phyloP scores from a whole-genome alignment of 1,140 invertebrate genomes.

The Mya arenaria region DNA sequence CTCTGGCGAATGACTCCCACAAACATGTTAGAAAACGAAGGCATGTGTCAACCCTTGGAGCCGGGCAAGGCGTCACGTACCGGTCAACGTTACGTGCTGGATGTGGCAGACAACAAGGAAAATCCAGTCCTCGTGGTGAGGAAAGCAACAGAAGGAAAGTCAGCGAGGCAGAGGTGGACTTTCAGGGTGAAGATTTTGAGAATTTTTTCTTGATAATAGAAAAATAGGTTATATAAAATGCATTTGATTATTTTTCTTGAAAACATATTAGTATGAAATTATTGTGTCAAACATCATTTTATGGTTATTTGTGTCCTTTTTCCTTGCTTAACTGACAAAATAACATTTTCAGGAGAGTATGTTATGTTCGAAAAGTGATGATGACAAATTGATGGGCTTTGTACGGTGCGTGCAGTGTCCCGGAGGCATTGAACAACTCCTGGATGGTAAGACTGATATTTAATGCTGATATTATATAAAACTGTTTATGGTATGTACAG shows the following conservation, averaged over 20 bases:
- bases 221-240: no score
- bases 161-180: conserved; percentile 95
- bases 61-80: conserved; percentile 69
- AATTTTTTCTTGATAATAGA: no score
- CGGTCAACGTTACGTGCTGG: conserved; percentile 83
- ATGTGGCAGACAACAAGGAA: conserved; percentile 92
- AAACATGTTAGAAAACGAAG: conserved; percentile 96
- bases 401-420: conserved; percentile 92
- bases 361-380: conserved; percentile 88
- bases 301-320: background rate
- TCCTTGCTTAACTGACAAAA: background rate
- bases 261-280: no score
- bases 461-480: no score
- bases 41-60: conserved; percentile 86
- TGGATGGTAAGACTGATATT: conserved; percentile 84
- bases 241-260: no score
- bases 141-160: conserved; percentile 90
- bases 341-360: conserved; percentile 85
- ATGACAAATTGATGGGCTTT: no score
- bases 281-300: no score
- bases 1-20: conserved; percentile 96
- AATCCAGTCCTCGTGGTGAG: conserved; percentile 91
- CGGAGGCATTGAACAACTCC: conserved; percentile 86
- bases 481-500: background rate
- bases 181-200: conserved; percentile 88